Base-by-base conservation (phyloP, 1,140 invertebrate species). In the Notospermus geniculatus region DNA sequence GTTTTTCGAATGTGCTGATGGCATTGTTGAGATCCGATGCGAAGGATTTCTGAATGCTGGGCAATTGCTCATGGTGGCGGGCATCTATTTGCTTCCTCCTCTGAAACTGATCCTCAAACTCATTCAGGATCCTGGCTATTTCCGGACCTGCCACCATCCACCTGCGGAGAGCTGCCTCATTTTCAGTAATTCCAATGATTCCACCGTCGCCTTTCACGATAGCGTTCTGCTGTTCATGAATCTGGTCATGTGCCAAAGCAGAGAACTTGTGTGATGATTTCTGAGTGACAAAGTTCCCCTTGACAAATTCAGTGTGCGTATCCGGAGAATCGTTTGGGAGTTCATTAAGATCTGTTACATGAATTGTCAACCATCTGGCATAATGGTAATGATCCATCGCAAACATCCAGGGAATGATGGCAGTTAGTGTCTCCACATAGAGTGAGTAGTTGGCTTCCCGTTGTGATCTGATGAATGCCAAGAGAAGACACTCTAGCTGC, bases 211-310 rank as follows among this genome's bases (percentile, higher is more conserved):
- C 66, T 59, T 70, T 70, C 7, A 70, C 59, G 15, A 58, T 19
- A n/a, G 43, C 58, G 54, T 70, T 70, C 27, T 60, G 58, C 54
- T 70, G 67, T 63, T 70, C 69, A 61, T 70, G 69, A 22, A 62
- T 43, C 15, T 60, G 57, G 39, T 58, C 57, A 30, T 70, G 46
- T 41, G 41, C 23, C 7, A 70, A 58, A 9, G 23, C 58, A 27
- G 57, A 53, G 52, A 60, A 67, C 15, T 28, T 27, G 27, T 55
- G 61, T 46, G 60, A 43, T n/a, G 54, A 64, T 43, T 43, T 43
- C 39, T 9, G 22, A 43, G n/a, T n/a, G 39, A 43, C 39, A 43
- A 43, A 43, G 11, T 13, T 43, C 11, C 39, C 39, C 39, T n/a
- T 43, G 11, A 43, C n/a, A 65, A 62, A 62, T 27, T 62, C 30